phyloP scores from a whole-genome alignment of 2,113 vertebrate species.

The Ictidomys tridecemlineatus region DNA sequence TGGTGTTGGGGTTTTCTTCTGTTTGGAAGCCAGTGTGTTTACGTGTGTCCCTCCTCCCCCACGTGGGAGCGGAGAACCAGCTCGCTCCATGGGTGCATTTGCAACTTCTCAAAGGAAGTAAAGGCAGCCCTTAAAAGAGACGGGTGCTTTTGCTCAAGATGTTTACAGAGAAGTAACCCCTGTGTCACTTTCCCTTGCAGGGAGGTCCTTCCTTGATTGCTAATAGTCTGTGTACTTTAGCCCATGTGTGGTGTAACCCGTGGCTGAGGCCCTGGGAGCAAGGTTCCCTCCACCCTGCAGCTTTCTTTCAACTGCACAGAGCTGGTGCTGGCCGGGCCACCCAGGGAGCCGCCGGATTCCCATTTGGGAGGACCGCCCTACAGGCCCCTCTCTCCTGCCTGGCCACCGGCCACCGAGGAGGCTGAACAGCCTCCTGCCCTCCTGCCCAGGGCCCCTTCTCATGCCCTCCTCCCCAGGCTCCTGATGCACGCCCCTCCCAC shows the following conservation, averaged over 20 bases:
- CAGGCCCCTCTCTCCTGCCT: background rate
- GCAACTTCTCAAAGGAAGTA: slow-evolving; percentile 85
- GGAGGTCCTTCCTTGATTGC: slow-evolving; percentile 89
- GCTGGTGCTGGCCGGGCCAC: slow-evolving; percentile 83
- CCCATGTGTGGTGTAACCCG: slow-evolving; percentile 87
- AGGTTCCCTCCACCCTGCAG: slow-evolving; percentile 81
- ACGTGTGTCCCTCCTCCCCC: slow-evolving; percentile 68
- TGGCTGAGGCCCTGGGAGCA: slow-evolving; percentile 67
- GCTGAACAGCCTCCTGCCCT: slow-evolving; percentile 10
- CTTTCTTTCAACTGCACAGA: slow-evolving; percentile 87
- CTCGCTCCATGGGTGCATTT: slow-evolving; percentile 77
- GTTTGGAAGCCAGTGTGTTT: background rate
- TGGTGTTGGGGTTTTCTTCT: background rate
- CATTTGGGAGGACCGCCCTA: slow-evolving; percentile 34
- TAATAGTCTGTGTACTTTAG: slow-evolving; percentile 87
- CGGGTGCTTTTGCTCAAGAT: slow-evolving; percentile 82
- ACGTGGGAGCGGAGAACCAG: slow-evolving; percentile 72
- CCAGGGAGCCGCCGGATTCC: slow-evolving; percentile 81
- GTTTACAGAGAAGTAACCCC: slow-evolving; percentile 89
- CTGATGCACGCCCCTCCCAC: fast-evolving
- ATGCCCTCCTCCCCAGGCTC: background rate
- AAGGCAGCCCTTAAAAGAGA: slow-evolving; percentile 83
- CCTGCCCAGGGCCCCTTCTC: background rate
- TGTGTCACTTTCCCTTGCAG: slow-evolving; percentile 85
- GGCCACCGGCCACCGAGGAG: background rate